Conservation (phyloP, 2,888 invertebrate genomes). For the Mellilla xanthometata region DNA sequence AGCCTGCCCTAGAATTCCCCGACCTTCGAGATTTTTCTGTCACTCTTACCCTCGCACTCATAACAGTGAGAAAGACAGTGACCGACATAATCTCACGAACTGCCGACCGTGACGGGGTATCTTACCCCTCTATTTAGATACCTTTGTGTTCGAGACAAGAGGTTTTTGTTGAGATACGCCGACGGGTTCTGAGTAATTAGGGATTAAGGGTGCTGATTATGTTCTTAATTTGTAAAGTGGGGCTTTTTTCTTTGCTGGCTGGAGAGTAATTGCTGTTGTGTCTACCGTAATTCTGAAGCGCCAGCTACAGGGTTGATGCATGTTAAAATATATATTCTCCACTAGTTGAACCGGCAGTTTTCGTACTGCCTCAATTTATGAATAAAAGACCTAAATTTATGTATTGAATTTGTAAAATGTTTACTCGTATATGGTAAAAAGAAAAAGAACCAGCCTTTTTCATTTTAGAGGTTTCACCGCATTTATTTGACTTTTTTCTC, state of each 20-base stretch:
- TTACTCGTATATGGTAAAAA: no score
- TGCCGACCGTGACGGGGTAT: slow-evolving; percentile 27
- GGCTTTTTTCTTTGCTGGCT: not conserved
- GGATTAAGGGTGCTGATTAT: slow-evolving; percentile 20
- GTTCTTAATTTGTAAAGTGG: slow-evolving; percentile 17
- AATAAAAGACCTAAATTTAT: no score
- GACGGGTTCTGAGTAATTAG: slow-evolving; percentile 22
- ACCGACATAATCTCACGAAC: not conserved
- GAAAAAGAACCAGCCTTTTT: no score
- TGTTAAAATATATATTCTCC: no score
- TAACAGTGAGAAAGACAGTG: slow-evolving; percentile 18
- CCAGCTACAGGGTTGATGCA: no score
- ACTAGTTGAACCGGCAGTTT: no score
- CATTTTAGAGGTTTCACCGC: no score
- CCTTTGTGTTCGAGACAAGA: slow-evolving; percentile 25
- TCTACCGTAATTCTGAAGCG: no score
- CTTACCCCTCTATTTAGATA: slow-evolving; percentile 27
- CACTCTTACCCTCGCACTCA: not conserved
- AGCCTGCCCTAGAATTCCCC: slow-evolving; percentile 21
- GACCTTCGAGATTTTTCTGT: slow-evolving; percentile 25
- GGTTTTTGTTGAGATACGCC: slow-evolving; percentile 22
- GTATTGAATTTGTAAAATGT: no score
- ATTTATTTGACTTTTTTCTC: no score
- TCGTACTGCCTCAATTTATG: no score
- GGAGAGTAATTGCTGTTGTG: no score